Evolutionary conservation across 2,113 vertebrate genomes (phyloP), one percentile per base, ranked within the genome.

Genomic region (Columba janthina): DNA sequence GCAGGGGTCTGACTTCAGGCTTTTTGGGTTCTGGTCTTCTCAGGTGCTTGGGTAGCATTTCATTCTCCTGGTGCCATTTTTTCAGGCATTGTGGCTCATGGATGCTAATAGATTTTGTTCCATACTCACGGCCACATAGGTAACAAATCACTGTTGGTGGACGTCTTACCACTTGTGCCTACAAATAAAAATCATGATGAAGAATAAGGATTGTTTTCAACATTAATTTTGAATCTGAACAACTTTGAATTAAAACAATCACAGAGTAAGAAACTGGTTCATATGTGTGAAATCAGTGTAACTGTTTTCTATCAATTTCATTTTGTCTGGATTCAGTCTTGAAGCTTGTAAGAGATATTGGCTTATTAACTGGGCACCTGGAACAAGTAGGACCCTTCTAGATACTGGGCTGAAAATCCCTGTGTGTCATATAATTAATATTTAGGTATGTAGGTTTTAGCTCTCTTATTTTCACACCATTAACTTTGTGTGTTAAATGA

Each of bases 51-150:
- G 98, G 98, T 85, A 98, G 84, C 67, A 89, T 88, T 57, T 97
- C 96, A 95, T 98, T 98, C 67, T 98, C 97, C 51, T 84, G 96
- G 38, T 97, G 98, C 98, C 98, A 98, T 80, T 98, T 98, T 96
- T 97, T 98, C 76, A 98, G 89, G 85, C 98, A 98, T 15, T 98
- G 98, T 79, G 98, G 98, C 62, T 98, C 97, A 94, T 98, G 98
- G 76, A 98, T 98, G 70, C 89, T 42, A 48, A 98, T 97, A 25
- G 98, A 98, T 91, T 97, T 98, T 78, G 98, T 98, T 94, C 98
- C 98, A 38, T 98, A 98, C 70, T 98, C 97, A 93, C 88, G 94
- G 24, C 98, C 98, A 94, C 98, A 98, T 87, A 98, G 91, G 71
- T 98, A 98, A 94, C 97, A 98, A 93, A 98, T 65, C 65, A 98